Evolutionary conservation across 2,113 vertebrate species (phyloP).

Genomic region (Stictonetta naevosa): DNA sequence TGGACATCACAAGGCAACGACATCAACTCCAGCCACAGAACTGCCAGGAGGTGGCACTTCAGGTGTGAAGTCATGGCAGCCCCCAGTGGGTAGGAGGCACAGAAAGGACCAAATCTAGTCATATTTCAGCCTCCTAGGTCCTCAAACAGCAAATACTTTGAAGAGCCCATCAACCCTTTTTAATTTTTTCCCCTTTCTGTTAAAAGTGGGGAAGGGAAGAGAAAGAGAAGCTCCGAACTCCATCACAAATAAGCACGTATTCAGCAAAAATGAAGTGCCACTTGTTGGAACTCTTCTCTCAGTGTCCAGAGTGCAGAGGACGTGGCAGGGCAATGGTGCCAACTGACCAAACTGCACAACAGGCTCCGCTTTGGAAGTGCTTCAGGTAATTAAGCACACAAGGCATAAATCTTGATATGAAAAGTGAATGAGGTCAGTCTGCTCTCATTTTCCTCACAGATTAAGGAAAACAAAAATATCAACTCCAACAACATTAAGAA

Average conservation of each 20-base stretch:
- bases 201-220: not conserved
- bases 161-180: not conserved
- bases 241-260: not conserved
- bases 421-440: conserved; percentile 50
- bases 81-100: not conserved
- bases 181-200: not conserved
- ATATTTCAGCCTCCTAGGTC: not conserved
- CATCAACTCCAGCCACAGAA: not conserved
- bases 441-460: not conserved
- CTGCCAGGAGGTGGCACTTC: not conserved
- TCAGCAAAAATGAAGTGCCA: not conserved
- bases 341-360: not conserved
- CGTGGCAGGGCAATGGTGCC: fast-evolving
- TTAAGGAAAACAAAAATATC: conserved; percentile 45
- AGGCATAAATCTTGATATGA: conserved; percentile 37
- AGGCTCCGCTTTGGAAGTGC: conserved; percentile 24
- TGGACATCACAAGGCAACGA: not conserved
- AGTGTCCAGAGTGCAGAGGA: not conserved
- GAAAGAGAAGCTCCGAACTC: not conserved
- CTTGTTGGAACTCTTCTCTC: not conserved
- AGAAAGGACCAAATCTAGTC: not conserved
- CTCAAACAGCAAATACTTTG: not conserved
- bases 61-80: not conserved
- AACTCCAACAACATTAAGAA: conserved; percentile 13
- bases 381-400: conserved; percentile 32